Evolutionary conservation across 30 jellyfish, hydroid and myxozoan genomes (phyloP).

Genomic region (Aurelia sp.): DNA sequence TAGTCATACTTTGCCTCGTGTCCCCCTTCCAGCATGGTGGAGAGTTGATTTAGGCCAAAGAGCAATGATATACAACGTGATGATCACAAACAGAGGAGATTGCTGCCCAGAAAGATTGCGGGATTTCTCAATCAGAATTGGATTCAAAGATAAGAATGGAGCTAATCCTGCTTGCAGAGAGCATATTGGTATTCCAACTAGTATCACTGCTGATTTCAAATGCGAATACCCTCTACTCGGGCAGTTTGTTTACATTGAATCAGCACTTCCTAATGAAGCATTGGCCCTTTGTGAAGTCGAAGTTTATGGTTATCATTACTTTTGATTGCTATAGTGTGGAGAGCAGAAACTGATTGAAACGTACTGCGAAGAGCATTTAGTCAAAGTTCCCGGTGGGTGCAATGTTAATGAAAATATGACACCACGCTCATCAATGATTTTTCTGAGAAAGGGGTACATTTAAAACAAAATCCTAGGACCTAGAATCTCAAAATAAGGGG

Average conservation of each 20-base stretch:
- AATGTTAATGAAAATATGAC: too few relatives aligned
- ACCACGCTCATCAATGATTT: too few relatives aligned
- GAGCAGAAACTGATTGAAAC: too few relatives aligned
- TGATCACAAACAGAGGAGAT: constrained; percentile 10
- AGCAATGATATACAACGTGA: constrained; percentile 2
- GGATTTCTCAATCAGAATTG: constrained; percentile 11
- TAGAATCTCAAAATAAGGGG: too few relatives aligned
- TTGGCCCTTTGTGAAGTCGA: constrained; percentile 9
- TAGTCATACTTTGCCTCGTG: too few relatives aligned
- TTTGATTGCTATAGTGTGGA: background rate
- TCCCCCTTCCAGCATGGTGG: background rate
- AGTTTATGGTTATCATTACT: background rate
- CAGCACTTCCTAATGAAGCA: background rate
- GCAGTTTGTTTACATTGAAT: background rate
- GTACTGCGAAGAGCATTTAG: too few relatives aligned
- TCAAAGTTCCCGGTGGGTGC: too few relatives aligned
- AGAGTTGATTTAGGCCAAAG: background rate
- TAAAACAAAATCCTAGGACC: too few relatives aligned
- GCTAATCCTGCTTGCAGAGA: constrained; percentile 11
- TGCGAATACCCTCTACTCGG: background rate
- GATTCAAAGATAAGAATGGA: background rate
- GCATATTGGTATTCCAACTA: background rate
- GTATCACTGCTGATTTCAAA: background rate
- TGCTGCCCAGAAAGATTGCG: background rate
- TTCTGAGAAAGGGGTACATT: too few relatives aligned